phyloP scores from a whole-genome alignment of 2,888 invertebrate genomes.

The Byasa hedistus region DNA sequence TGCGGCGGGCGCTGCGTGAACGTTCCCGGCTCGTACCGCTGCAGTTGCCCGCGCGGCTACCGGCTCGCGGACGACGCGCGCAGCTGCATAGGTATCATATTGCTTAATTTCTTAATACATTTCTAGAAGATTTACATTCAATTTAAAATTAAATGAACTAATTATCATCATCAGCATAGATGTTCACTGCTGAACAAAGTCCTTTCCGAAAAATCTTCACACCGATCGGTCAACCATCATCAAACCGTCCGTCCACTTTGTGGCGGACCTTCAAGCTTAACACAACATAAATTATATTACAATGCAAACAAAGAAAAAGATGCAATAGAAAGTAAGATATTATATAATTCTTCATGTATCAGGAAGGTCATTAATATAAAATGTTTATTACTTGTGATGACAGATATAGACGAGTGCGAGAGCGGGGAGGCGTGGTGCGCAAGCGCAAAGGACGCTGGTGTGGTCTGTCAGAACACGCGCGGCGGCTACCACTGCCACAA shows the following conservation, averaged over 20 bases:
- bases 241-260: no score
- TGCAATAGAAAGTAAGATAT: no score
- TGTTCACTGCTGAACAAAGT: no score
- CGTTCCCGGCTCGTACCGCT: slow-evolving; percentile 92
- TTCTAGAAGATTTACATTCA: neutral
- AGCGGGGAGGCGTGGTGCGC: slow-evolving; percentile 87
- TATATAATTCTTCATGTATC: no score
- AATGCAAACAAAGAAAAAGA: no score
- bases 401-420: slow-evolving; percentile 89
- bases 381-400: neutral
- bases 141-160: no score
- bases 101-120: neutral
- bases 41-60: slow-evolving; percentile 92
- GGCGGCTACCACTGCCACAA: slow-evolving; percentile 93
- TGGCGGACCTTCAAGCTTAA: no score
- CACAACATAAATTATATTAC: no score
- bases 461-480: slow-evolving; percentile 93
- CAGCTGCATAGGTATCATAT: slow-evolving; percentile 87
- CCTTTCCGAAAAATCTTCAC: no score
- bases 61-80: slow-evolving; percentile 85
- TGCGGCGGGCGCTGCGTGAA: slow-evolving; percentile 95
- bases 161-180: no score
- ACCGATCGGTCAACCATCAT: no score
- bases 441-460: slow-evolving; percentile 80
- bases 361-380: no score